Percentiles rank a stretch among this genome's conserved stretches.
phyloP scores from a whole-genome alignment of 1,140 invertebrate species.

The Formica selysi region DNA sequence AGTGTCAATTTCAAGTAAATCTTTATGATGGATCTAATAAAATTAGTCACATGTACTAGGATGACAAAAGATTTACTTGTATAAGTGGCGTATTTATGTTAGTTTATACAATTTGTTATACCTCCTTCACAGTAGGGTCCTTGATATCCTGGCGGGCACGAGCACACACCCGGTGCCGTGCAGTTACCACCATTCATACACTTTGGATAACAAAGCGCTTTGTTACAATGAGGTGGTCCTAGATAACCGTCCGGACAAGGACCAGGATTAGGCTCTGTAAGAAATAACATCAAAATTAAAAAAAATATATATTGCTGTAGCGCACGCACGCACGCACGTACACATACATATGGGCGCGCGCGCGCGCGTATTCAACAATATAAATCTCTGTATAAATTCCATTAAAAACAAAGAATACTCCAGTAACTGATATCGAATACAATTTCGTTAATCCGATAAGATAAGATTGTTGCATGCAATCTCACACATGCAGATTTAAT shows the following conservation, averaged over 20 bases:
- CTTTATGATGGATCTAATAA: background rate
- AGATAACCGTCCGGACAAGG: conserved; percentile 96
- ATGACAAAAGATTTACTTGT: background rate
- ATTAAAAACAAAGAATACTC: conserved; percentile 9
- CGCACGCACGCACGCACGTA: too few relatives aligned
- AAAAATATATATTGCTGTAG: conserved; percentile 32
- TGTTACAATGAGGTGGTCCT: conserved; percentile 93
- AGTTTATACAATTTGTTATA: conserved; percentile 60
- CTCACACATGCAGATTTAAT: conserved; percentile 17
- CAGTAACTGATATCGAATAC: background rate
- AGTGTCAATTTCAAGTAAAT: background rate
- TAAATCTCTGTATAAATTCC: background rate
- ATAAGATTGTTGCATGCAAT: conserved; percentile 32
- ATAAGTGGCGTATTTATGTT: background rate
- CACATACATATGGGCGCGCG: background rate
- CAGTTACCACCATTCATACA: conserved; percentile 97
- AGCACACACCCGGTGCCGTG: conserved; percentile 94
- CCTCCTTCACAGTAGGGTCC: conserved; percentile 96
- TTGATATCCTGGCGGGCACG: conserved; percentile 95
- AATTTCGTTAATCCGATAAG: conserved; percentile 9
- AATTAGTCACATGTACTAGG: background rate
- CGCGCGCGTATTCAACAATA: background rate
- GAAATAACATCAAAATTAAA: conserved; percentile 70
- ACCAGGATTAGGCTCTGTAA: conserved; percentile 94
- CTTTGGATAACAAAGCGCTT: conserved; percentile 96